Evolutionary conservation across 1,140 invertebrate genomes (phyloP), one percentile per base, ranked within the genome.

Genomic region (Drosophila santomea): DNA sequence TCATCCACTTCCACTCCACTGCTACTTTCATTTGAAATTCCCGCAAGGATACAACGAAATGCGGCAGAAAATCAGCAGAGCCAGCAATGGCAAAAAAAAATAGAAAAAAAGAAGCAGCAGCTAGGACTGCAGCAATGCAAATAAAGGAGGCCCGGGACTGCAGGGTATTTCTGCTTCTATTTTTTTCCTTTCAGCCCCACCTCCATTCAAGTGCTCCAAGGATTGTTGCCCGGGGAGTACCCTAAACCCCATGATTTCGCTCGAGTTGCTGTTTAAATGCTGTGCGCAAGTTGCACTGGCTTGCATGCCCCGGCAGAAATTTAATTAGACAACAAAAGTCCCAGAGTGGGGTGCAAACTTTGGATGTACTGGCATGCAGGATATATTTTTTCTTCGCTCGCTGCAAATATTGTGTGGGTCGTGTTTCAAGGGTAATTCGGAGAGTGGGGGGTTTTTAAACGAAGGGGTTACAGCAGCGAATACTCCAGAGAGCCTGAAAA

Each of bases 21-120:
- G 77, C 76, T 71, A 89, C 84, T 89, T 89, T 89, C 84, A 89
- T 89, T 80, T 80, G 55, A 84, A 89, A 89, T 84, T 71, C 69
- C 85, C 80, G 73, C 80, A 77, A 88, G 84, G 83, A 86, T 82
- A 59, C 82, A 71, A 78, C 75, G 63, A 84, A 79, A 76, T 84
- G 82, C 82, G 74, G 68, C 77, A 78, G 78, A 82, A 88, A 88
- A 88, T 81, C 78, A 86, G 69, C 63, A 64, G 62, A 50, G 56
- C 14, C 47, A 45, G 58, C 15, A 43, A 43, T 41, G 64, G 50
- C 28, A 32, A 8, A 20, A 54, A 55, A 47, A 17, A 2, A 1
- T 20, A 20, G n/a, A n/a, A 20, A 20, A 20, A 20, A 20, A 1
- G 20, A 52, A 67, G 61, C 39, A 51, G 44, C 45, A 64, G 50